These are phyloP conservation scores for Uria lomvia DNA, from an alignment of 2,113 vertebrate species.

Conservation along the genomic window DNA sequence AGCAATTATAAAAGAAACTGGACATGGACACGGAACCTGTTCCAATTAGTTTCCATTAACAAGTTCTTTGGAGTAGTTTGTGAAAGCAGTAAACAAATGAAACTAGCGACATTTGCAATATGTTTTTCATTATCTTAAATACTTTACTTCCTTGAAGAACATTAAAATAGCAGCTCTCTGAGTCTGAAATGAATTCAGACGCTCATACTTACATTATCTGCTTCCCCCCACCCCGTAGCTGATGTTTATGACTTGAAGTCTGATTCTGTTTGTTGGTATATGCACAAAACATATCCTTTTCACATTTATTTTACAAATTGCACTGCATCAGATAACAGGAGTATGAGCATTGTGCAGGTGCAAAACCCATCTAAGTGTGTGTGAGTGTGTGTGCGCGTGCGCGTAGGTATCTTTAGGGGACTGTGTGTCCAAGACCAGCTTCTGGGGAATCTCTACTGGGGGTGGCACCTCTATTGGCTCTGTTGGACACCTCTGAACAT, in stretches of 20 bases:
- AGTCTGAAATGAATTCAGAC: neutral
- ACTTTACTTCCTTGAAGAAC: neutral
- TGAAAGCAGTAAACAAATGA: slow-evolving; percentile 23
- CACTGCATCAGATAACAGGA: neutral
- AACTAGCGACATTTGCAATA: neutral
- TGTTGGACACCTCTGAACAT: neutral
- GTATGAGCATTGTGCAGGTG: neutral
- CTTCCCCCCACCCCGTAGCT: fast-evolving
- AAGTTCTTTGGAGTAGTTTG: neutral
- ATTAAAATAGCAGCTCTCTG: neutral
- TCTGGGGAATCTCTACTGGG: fast-evolving
- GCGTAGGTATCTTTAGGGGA: neutral
- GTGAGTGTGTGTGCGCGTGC: neutral
- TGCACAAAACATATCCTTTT: neutral
- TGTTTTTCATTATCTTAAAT: neutral
- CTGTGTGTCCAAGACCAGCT: neutral
- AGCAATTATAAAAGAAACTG: slow-evolving; percentile 27
- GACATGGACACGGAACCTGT: neutral
- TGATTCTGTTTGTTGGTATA: neutral
- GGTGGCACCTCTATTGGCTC: fast-evolving
- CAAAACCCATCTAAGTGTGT: no score
- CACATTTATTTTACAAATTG: neutral
- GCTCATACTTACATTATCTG: neutral
- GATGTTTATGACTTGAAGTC: neutral
- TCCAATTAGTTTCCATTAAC: slow-evolving; percentile 46